These are phyloP conservation scores for Aplochiton taeniatus DNA, from an alignment of 2,797 vertebrate genomes.

Conservation along the genomic window DNA sequence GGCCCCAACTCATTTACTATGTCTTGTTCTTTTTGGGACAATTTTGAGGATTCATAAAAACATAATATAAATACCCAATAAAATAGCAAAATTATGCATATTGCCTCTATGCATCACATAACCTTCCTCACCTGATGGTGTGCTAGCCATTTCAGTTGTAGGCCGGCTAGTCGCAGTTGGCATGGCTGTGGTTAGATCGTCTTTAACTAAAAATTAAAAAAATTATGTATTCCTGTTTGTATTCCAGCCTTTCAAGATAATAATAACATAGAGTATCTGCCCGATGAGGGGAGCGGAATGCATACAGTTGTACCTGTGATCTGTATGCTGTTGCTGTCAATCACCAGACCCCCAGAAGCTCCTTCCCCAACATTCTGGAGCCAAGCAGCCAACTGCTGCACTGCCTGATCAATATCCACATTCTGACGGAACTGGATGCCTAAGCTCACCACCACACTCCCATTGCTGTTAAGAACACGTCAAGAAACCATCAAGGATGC, in stretches of 20 bases:
- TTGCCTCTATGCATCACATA: too few species aligned
- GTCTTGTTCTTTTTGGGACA: too few species aligned
- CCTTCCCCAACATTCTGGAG: conserved; percentile 38
- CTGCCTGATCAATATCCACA: conserved; percentile 32
- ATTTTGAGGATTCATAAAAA: background rate
- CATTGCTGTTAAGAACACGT: conserved; percentile 50
- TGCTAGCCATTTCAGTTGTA: background rate
- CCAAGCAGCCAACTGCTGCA: conserved; percentile 53
- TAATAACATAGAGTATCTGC: too few species aligned
- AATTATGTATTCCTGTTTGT: background rate
- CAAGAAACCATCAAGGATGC: background rate
- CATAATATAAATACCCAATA: background rate
- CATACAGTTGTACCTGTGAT: conserved; percentile 56
- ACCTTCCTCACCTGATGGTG: conserved; percentile 9
- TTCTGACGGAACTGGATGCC: conserved; percentile 56
- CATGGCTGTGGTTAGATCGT: conserved; percentile 10
- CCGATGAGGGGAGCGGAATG: too few species aligned
- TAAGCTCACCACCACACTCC: conserved; percentile 70
- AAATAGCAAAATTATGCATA: too few species aligned
- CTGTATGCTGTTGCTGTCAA: conserved; percentile 61
- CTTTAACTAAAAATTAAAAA: background rate
- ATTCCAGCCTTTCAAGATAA: background rate
- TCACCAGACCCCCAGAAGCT: conserved; percentile 37
- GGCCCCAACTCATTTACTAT: conserved; percentile 1
- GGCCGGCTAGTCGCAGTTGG: conserved; percentile 6